phyloP scores from a whole-genome alignment of 2,113 vertebrate genomes.

The Actenoides lindsayi region DNA sequence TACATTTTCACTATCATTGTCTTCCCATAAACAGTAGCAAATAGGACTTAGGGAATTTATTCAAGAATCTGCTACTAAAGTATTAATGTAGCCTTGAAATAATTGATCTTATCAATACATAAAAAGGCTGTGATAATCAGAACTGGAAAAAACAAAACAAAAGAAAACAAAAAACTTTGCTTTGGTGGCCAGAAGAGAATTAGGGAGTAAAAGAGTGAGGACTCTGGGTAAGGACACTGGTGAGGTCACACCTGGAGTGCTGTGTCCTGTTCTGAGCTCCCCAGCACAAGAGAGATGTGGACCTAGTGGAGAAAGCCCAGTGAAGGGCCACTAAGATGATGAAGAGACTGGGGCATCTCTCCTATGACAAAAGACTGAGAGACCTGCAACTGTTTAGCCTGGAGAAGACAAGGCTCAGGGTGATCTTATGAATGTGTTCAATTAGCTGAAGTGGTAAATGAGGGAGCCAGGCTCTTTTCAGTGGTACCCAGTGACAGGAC shows the following conservation, averaged over 20 bases:
- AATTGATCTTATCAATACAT: not conserved
- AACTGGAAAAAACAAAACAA: not conserved
- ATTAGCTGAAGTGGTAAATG: not conserved
- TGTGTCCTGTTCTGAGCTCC: not conserved
- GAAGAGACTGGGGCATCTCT: not conserved
- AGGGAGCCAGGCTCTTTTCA: no score
- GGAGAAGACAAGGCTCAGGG: not conserved
- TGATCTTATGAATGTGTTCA: not conserved
- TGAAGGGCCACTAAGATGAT: not conserved
- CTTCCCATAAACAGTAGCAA: not conserved
- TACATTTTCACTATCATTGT: not conserved
- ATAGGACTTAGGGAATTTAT: accelerated
- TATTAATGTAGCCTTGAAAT: not conserved
- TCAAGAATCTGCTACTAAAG: not conserved
- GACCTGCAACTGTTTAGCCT: not conserved
- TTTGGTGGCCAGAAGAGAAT: not conserved
- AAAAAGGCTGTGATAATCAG: not conserved
- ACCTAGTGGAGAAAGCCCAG: not conserved
- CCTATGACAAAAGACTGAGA: not conserved
- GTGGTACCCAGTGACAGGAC: no score
- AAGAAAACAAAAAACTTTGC: not conserved
- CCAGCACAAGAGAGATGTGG: not conserved
- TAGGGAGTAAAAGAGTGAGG: not conserved
- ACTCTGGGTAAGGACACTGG: not conserved
- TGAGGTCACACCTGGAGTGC: not conserved